phyloP scores from a whole-genome alignment of 2,888 invertebrate species.

The Idaea aversata region DNA sequence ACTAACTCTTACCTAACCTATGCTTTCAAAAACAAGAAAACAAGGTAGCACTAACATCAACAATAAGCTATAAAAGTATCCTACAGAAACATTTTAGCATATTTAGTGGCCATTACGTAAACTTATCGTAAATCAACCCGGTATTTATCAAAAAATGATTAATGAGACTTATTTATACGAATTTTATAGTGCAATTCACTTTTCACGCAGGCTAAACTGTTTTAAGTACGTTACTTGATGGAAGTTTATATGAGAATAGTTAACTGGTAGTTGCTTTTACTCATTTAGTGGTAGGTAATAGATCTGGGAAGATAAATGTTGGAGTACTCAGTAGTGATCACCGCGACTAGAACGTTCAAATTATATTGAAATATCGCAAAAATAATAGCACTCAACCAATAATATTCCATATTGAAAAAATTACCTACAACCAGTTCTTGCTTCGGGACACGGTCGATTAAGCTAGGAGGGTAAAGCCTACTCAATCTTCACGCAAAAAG shows the following conservation, averaged over 20 bases:
- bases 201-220: slow-evolving; percentile 7
- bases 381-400: no score
- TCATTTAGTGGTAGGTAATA: slow-evolving; percentile 5
- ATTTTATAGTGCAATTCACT: slow-evolving; percentile 18
- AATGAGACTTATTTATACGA: slow-evolving; percentile 28
- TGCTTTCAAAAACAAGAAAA: neutral
- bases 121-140: slow-evolving; percentile 39
- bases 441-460: no score
- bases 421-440: no score
- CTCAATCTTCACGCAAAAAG: no score
- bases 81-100: slow-evolving; percentile 6
- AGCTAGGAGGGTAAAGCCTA: no score
- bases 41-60: neutral
- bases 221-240: slow-evolving; percentile 18
- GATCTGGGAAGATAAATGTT: no score
- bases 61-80: neutral
- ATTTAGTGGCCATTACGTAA: slow-evolving; percentile 34
- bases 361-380: no score
- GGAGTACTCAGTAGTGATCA: no score
- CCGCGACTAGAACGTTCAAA: no score
- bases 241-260: slow-evolving; percentile 10
- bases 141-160: slow-evolving; percentile 45
- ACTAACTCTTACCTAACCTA: neutral
- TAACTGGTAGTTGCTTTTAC: neutral
- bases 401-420: no score